Base-by-base conservation (phyloP, 2,797 vertebrate species). In the Coracias cyanogaster region DNA sequence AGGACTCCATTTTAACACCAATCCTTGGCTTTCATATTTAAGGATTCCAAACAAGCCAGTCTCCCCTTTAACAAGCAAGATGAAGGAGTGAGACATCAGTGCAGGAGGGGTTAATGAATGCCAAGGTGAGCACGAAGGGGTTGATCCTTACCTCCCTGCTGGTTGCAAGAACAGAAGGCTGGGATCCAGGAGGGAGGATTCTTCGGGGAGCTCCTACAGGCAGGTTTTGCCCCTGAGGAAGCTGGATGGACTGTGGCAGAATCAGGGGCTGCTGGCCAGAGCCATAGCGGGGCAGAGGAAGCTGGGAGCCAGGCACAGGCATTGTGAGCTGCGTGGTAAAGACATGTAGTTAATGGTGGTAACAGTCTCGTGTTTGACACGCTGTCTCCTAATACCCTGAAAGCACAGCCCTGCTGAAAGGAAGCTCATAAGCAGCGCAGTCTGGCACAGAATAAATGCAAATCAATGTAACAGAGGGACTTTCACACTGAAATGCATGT, bases 241-340 rank as follows among this genome's bases (percentile, higher is more conserved):
- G 98, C 98, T 99, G 99, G 96, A 99, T 99, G 96, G 99, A 99
- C 98, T 99, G 99, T 12, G 99, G 99, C 26, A 99, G 98, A 94
- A 99, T 98, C 96, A 99, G 98, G 55, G 99, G 99, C 96, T 99
- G 99, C 97, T 99, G 99, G 94, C 99, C 99, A 11, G 99, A 99
- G 94, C 99, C 98, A 0, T 99, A 99, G 60, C 99, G 99, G 43
- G 98, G 98, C 97, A 98, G 95, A 52, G 98, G 97, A 90, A 99
- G 98, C 98, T 99, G 99, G 71, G 99, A 99, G 83, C 99, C 99
- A 19, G 99, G 99, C 79, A 99, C 98, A 13, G 99, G 99, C 99
- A 99, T 99, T 4, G 99, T 99, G 91, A 99, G 98, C 99, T 99
- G 98, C 64, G 79, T 72, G 95, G 82, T 9, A 80, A 98, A 41